Evolutionary conservation across 2,888 invertebrate genomes (phyloP), one percentile per base, ranked within the genome.

Genomic region (Trissonchulus sp.): DNA sequence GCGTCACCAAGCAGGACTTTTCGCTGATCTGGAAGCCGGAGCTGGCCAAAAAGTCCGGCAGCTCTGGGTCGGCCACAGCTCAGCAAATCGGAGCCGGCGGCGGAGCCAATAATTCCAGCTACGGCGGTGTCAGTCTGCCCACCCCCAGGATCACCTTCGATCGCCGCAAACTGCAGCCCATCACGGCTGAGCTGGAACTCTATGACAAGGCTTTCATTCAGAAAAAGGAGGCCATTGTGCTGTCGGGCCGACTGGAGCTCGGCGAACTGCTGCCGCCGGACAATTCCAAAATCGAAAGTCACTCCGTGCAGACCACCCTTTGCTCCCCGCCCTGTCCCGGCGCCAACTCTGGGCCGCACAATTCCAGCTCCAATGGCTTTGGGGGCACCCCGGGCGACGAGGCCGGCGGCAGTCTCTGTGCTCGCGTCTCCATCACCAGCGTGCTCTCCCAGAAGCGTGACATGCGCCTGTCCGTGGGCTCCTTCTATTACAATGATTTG

Each of bases 151-250:
- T 83, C 73, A 80, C 83, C 31, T 83, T 83, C 77, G 84, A 83
- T 69, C 78, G 80, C 74, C 77, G 33, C 1, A 1, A 62, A 2
- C 76, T 73, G 30, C 74, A 78, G 74, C 77, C 78, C 71, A 63
- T 81, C 63, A 73, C 74, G 1, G 78, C 79, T 15, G 80, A 80
- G 68, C 63, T 82, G 71, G 79, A 83, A 65, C 77, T 84, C 2
- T 84, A 80, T 74, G 84, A 83, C 76, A 85, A 85, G 77, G 82
- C 83, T 38, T 83, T 87, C 82, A 80, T 85, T 80, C 82, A 87
- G 83, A 77, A 84, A 82, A 79, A 81, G 79, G 77, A 84, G 35
- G 8, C 68, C 68, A 34, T 65, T 28, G 15, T 65, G 28, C n/a
- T 65, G 28, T 15, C 68, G 68, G 68, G 68, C 8, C 8, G 8